phyloP scores from a whole-genome alignment of 2,113 vertebrate genomes.

The Nestor notabilis region DNA sequence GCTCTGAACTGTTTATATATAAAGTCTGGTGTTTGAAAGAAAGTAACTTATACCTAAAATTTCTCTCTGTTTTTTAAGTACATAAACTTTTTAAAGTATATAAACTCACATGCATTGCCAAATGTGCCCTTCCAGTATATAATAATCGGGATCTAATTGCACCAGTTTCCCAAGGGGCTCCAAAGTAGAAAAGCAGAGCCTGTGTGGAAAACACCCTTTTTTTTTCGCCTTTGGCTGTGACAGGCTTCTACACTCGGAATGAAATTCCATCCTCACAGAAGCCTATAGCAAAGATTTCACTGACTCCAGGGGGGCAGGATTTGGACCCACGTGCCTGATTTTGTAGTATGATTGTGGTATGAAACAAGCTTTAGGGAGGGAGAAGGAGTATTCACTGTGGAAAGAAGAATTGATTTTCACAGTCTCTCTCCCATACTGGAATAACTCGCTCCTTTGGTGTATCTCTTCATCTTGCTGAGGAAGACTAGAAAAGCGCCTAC shows the following conservation, averaged over 20 bases:
- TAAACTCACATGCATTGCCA: conserved; percentile 24
- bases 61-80: neutral
- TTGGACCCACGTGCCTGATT: conserved; percentile 17
- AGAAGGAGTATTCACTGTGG: neutral
- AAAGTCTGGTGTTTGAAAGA: conserved; percentile 51
- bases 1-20: conserved; percentile 50
- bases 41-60: conserved; percentile 30
- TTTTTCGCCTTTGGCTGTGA: neutral
- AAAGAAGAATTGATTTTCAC: neutral
- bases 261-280: conserved; percentile 49
- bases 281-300: neutral
- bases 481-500: neutral
- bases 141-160: conserved; percentile 49
- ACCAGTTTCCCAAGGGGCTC: conserved; percentile 6
- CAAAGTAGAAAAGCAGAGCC: conserved; percentile 20
- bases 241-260: neutral
- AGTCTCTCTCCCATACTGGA: neutral
- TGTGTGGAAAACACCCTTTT: conserved; percentile 43
- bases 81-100: neutral
- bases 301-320: neutral
- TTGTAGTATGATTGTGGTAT: conserved; percentile 13
- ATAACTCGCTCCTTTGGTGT: neutral
- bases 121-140: conserved; percentile 20
- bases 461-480: neutral
- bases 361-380: neutral